Evolutionary conservation across 2,797 vertebrate species (phyloP).

Genomic region (Staurois parvus): DNA sequence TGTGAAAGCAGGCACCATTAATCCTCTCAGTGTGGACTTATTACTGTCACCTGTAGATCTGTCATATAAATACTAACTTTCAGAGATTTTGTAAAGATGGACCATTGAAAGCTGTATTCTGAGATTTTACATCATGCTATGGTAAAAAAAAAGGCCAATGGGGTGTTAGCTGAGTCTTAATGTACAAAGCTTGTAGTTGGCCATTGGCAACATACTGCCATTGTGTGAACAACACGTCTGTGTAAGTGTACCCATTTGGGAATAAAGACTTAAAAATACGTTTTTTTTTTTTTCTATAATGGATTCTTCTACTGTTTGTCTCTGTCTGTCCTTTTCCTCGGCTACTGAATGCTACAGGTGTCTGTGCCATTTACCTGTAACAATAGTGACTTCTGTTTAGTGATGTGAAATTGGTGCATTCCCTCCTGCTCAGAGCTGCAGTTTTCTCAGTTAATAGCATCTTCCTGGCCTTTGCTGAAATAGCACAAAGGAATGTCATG

Average conservation of each 20-base stretch:
- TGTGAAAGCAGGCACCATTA: no score
- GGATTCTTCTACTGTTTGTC: constrained; percentile 27
- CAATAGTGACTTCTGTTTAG: constrained; percentile 78
- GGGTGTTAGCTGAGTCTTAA: neutral
- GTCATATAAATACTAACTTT: no score
- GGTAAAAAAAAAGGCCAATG: no score
- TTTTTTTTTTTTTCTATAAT: neutral
- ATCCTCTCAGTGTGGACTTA: no score
- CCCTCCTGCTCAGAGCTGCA: constrained; percentile 63
- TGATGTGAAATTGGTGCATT: constrained; percentile 77
- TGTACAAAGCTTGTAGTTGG: neutral
- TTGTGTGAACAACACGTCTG: neutral
- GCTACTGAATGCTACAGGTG: constrained; percentile 62
- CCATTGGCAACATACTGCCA: neutral
- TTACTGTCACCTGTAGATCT: no score
- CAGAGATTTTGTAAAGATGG: neutral
- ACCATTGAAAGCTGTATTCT: neutral
- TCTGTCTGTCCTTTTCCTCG: constrained; percentile 26
- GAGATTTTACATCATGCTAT: no score
- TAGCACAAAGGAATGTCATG: constrained; percentile 62
- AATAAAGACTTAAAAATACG: constrained; percentile 1
- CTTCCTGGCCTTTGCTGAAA: constrained; percentile 62
- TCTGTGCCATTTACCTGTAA: constrained; percentile 76
- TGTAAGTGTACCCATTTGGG: constrained; percentile 32
- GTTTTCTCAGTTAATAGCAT: constrained; percentile 57